These are phyloP conservation scores for Stenodera caucasica DNA, from an alignment of 2,888 invertebrate species.

Conservation along the genomic window DNA sequence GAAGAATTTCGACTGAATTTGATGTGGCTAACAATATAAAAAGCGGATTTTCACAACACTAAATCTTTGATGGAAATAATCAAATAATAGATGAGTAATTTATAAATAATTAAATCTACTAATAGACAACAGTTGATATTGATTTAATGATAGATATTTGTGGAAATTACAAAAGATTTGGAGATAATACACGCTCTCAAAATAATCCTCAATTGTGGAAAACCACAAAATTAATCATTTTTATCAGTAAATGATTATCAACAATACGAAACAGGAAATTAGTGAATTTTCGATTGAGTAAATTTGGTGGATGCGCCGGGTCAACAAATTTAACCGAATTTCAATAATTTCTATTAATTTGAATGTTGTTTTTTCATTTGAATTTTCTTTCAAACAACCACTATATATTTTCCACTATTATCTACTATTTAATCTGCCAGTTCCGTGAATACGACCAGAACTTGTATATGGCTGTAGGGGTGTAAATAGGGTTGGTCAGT, in stretches of 20 bases:
- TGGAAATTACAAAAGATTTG: no score
- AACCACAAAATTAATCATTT: background rate
- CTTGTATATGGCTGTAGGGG: constrained; percentile 35
- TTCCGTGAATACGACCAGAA: constrained; percentile 34
- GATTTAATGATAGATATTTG: background rate
- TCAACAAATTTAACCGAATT: background rate
- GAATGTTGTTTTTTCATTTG: constrained; percentile 1
- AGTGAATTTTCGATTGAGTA: background rate
- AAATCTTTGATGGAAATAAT: background rate
- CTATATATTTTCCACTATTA: constrained; percentile 23
- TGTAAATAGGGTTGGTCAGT: constrained; percentile 44
- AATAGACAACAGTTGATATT: background rate
- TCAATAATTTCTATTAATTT: background rate
- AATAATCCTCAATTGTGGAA: no score
- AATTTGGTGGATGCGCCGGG: constrained; percentile 6
- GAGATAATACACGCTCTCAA: no score
- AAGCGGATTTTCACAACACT: background rate
- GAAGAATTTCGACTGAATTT: background rate
- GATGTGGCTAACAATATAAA: background rate
- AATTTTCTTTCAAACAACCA: constrained; percentile 26
- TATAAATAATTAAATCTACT: background rate
- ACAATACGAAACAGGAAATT: no score
- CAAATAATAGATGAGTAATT: background rate
- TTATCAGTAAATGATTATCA: background rate
- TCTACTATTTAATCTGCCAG: constrained; percentile 32